Evolutionary conservation across 2,888 invertebrate species (phyloP), one percentile per base, ranked within the genome.

Genomic region (Drosophila mettleri): DNA sequence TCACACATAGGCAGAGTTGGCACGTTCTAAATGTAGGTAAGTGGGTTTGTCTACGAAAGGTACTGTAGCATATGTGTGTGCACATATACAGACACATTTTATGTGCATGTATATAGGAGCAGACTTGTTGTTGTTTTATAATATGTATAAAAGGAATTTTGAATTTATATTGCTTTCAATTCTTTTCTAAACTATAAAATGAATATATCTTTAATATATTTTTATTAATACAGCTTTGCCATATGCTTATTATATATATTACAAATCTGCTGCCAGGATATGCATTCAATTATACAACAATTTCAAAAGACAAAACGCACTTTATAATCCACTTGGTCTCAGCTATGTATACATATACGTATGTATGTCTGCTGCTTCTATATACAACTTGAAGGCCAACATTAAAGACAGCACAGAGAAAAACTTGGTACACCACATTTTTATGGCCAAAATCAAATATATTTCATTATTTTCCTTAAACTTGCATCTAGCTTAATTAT

Each of bases 11-110:
- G 80, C 84, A 78, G 69, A 31, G 69, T 75, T 82, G 72, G 66
- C 85, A 73, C 67, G 61, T 85, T 82, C 49, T 55, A 45, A 88
- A 89, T 89, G 80, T 82, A 71, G 80, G 78, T 88, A 74, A 78
- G 64, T 74, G 74, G 75, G 72, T 67, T 74, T 64, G 55, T 51
- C 62, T 52, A 31, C 43, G 45, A 48, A 14, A 36, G 38, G 38
- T 64, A 24, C 9, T 24, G 24, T 36, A 33, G 60, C 53, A 39
- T 62, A 34, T 51, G 53, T 61, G 18, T 36, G 29, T 38, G 51
- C 49, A 27, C 12, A 43, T 20, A 43, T 55, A 24, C 22, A 52
- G 38, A 39, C 27, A 34, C 16, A 38, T 48, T 49, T 48, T 41
- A 16, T 60, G 38, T 65, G 27, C 62, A 46, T 70, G 54, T 78